phyloP scores from a whole-genome alignment of 1,140 invertebrate genomes.

The Nasonia giraulti region DNA sequence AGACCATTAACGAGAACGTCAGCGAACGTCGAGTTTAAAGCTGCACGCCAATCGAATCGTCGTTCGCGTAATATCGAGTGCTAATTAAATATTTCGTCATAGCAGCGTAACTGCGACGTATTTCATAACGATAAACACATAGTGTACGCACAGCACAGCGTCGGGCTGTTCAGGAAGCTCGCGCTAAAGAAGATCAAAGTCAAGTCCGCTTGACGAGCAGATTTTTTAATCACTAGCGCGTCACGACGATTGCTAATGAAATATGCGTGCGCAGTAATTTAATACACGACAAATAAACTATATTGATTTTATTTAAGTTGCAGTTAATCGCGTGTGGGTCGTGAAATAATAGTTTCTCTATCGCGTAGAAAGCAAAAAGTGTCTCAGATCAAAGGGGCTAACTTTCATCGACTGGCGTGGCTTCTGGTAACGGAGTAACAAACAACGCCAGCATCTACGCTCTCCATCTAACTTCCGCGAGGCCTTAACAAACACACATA shows the following conservation, averaged over 20 bases:
- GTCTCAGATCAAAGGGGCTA: neutral
- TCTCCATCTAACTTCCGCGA: neutral
- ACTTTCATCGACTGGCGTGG: neutral
- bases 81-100: no score
- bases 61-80: neutral
- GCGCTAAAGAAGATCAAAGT: conserved; percentile 21
- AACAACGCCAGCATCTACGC: neutral
- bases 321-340: no score
- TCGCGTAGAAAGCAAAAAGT: no score
- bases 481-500: neutral
- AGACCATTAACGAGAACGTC: neutral
- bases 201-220: neutral
- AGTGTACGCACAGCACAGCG: no score
- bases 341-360: no score
- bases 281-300: no score
- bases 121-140: neutral
- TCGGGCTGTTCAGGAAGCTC: no score
- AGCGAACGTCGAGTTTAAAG: neutral
- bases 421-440: neutral
- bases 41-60: neutral
- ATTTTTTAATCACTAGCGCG: neutral
- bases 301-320: no score
- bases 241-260: no score
- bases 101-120: neutral
- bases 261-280: no score